phyloP scores from a whole-genome alignment of 2,113 vertebrate species.

The Ahaetulla prasina region DNA sequence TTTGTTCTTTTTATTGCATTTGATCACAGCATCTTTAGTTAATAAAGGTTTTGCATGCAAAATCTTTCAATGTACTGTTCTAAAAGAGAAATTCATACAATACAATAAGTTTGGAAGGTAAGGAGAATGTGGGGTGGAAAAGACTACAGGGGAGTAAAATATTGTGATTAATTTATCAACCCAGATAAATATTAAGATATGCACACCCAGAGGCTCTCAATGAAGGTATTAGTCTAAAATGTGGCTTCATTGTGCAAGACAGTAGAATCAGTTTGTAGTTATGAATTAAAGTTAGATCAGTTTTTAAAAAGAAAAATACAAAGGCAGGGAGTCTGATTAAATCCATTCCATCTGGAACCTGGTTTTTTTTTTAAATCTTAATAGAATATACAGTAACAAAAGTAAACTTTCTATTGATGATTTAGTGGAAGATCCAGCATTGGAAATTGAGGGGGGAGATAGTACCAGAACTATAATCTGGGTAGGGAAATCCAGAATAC shows the following conservation, averaged over 20 bases:
- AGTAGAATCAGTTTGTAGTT: constrained; percentile 77
- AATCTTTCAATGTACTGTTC: constrained; percentile 23
- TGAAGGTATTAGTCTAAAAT: constrained; percentile 78
- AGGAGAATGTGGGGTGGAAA: background rate
- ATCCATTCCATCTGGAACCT: constrained; percentile 56
- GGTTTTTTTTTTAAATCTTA: constrained; percentile 32
- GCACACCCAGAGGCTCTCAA: constrained; percentile 70
- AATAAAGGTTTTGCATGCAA: constrained; percentile 29
- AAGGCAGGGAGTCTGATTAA: constrained; percentile 52
- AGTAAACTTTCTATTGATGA: background rate
- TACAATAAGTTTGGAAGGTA: constrained; percentile 49
- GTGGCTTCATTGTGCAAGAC: constrained; percentile 70
- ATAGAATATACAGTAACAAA: constrained; percentile 19
- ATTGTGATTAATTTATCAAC: constrained; percentile 77
- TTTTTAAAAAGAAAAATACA: constrained; percentile 49
- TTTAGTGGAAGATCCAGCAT: background rate
- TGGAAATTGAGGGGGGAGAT: background rate
- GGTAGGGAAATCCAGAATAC: background rate
- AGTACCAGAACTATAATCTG: background rate
- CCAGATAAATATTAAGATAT: constrained; percentile 79
- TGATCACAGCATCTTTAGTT: constrained; percentile 45
- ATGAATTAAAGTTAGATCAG: constrained; percentile 73
- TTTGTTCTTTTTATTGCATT: constrained; percentile 47
- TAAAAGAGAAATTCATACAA: constrained; percentile 33
- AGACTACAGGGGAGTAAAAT: constrained; percentile 72